Evolutionary conservation across 2,797 vertebrate genomes (phyloP), one percentile per base, ranked within the genome.

Genomic region (Falco peregrinus): DNA sequence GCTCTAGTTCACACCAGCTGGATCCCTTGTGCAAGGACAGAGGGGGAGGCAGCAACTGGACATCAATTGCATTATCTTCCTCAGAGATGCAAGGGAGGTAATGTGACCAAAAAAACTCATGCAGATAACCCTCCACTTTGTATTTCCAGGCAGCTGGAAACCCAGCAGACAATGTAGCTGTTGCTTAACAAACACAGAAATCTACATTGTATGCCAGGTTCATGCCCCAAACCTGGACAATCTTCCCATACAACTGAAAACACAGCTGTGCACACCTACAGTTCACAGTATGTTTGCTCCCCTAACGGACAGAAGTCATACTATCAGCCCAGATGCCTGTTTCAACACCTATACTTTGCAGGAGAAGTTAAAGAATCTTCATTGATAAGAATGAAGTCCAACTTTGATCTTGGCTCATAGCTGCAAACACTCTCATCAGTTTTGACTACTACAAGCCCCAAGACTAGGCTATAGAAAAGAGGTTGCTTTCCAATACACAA

Each of bases 161-260:
- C 99, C 99, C 99, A 99, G 99, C 99, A 99, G 99, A 99, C 99
- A 99, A 99, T 99, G 99, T 99, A 99, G 99, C 99, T 99, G 99
- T 99, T 99, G 98, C 98, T 98, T 98, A 97, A 98, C 97, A 98
- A 99, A 99, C 99, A 99, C 99, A 99, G 99, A 99, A 99, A 99
- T 99, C 99, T 99, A 99, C 99, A 99, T 99, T 99, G 99, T 99
- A 99, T 99, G 99, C 99, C 99, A 99, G 99, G 99, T 99, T 98
- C 99, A 98, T 97, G 99, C 99, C 98, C 92, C 90, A 98, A 97
- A 98, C 98, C 98, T 98, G 98, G 97, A 97, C n/a, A 86, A 79
- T 97, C 81, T 60, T 93, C 78, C 83, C 61, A 92, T 2, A 76
- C 16, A 69, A 25, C 16, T 5, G 18, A 56, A 87, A 77, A 84